phyloP scores from a whole-genome alignment of 2,888 invertebrate species.

The Stenolophus ochropezus region DNA sequence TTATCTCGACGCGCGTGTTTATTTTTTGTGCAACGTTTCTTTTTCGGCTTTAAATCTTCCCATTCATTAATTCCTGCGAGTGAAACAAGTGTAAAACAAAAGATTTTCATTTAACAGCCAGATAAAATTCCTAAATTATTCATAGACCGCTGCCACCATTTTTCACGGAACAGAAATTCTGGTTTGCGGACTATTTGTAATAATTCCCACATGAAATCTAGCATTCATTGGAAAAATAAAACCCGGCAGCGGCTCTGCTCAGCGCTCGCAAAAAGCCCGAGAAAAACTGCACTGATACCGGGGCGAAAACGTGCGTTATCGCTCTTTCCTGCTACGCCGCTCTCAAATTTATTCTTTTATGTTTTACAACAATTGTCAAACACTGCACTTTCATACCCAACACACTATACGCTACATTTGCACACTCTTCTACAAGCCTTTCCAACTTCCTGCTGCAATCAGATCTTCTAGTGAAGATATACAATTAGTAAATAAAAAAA shows the following conservation, averaged over 20 bases:
- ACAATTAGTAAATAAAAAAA: no score
- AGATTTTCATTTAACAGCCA: conserved; percentile 4
- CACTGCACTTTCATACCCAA: no score
- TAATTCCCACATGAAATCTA: conserved; percentile 28
- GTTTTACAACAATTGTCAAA: not conserved
- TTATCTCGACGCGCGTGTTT: not conserved
- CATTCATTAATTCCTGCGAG: not conserved
- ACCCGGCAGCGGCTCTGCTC: not conserved
- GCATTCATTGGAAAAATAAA: conserved; percentile 36
- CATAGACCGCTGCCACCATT: conserved; percentile 22
- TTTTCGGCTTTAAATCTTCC: not conserved
- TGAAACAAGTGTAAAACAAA: conserved; percentile 11
- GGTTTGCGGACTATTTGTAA: conserved; percentile 15
- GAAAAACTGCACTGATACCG: not conserved
- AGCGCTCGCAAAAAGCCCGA: not conserved
- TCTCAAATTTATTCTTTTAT: not conserved
- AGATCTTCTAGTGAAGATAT: no score
- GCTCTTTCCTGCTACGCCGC: not conserved
- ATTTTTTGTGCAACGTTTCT: not conserved
- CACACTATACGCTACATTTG: no score
- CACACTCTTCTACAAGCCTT: no score
- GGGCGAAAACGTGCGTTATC: conserved; percentile 27
- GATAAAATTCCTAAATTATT: conserved; percentile 26
- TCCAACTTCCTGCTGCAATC: no score
- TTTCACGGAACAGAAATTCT: conserved; percentile 32